Evolutionary conservation across 2,797 vertebrate genomes (phyloP), one percentile per base, ranked within the genome.

Genomic region (Sciurus carolinensis): DNA sequence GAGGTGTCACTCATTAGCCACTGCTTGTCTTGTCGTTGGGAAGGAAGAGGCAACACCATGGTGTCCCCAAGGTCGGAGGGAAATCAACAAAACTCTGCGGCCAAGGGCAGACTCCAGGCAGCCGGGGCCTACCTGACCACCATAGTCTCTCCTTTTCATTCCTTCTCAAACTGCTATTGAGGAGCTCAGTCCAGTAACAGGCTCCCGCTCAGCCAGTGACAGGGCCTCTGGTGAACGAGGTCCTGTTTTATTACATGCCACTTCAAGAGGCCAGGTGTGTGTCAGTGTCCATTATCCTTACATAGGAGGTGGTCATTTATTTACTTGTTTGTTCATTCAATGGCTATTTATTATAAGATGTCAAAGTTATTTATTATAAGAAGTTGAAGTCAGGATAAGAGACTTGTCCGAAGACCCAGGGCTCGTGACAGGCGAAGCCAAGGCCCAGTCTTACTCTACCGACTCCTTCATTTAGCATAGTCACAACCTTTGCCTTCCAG

Each of bases 331-430:
- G 80, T 69, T 57, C 87, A 73, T 79, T 57, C 54, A 22, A 57
- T 17, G 30, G 1, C 89, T 93, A 85, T 62, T 96, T 87, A 42
- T 85, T 57, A 30, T 54, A 83, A 94, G 50, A 94, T 59, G 44
- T 67, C 39, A 81, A 73, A 80, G 12, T 80, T 24, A 30, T 71
- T 64, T 82, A 72, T 77, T 79, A 24, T 59, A 62, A 47, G 26
- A 94, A 79, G 75, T 62, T 59, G 52, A 94, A 79, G n/a, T 90
- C 67, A 94, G 64, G 54, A n/a, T 71, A 87, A 47, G 73, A 76
- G 69, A 85, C n/a, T 67, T 77, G 7, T 39, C 90, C 39, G 12
- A 47, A 59, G 66, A 88, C 22, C 28, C 36, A 66, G 17, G 59
- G 28, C 36, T 83, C 75, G 77, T 62, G 72, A 67, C 15, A 30